phyloP scores from a whole-genome alignment of 1,140 invertebrate species.

The Oscheius sp. region DNA sequence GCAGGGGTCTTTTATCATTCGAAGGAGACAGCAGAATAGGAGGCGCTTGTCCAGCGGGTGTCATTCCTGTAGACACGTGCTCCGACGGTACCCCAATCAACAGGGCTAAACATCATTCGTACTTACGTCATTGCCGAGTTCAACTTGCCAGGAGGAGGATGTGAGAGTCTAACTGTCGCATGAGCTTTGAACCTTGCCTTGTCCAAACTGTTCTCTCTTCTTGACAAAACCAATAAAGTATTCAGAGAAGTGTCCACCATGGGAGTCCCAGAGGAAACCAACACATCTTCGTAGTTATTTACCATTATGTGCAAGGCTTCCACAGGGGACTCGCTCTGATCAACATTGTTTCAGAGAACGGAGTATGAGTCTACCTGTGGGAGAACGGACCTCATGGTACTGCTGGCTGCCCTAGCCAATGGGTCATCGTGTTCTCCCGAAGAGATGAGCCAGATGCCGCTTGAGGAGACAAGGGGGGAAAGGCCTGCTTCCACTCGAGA shows the following conservation, averaged over 20 bases:
- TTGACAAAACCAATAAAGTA: not conserved
- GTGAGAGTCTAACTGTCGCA: conserved; percentile 43
- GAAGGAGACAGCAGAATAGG: conserved; percentile 47
- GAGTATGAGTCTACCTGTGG: conserved; percentile 25
- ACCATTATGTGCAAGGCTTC: not conserved
- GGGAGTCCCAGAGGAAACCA: not conserved
- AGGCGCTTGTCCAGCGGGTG: conserved; percentile 23
- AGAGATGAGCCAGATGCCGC: conserved; percentile 47
- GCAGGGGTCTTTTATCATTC: conserved; percentile 48
- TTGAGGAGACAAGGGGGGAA: conserved; percentile 29
- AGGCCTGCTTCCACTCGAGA: conserved; percentile 27
- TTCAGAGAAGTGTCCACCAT: conserved; percentile 25
- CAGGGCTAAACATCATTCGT: conserved; percentile 36
- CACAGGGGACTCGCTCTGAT: conserved; percentile 11
- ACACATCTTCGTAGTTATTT: not conserved
- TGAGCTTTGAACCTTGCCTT: conserved; percentile 35
- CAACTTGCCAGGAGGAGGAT: conserved; percentile 47
- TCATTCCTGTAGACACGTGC: conserved; percentile 8
- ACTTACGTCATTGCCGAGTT: not conserved
- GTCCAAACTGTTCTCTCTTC: not conserved
- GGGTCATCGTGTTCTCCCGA: conserved; percentile 47
- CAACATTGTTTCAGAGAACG: conserved; percentile 2
- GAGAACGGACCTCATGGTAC: conserved; percentile 34
- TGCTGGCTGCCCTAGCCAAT: conserved; percentile 27
- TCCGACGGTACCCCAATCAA: conserved; percentile 53